Percentiles rank a stretch among this genome's conserved stretches.
Evolutionary conservation across 2,113 vertebrate genomes (phyloP).

Genomic region (Xerus inauris): DNA sequence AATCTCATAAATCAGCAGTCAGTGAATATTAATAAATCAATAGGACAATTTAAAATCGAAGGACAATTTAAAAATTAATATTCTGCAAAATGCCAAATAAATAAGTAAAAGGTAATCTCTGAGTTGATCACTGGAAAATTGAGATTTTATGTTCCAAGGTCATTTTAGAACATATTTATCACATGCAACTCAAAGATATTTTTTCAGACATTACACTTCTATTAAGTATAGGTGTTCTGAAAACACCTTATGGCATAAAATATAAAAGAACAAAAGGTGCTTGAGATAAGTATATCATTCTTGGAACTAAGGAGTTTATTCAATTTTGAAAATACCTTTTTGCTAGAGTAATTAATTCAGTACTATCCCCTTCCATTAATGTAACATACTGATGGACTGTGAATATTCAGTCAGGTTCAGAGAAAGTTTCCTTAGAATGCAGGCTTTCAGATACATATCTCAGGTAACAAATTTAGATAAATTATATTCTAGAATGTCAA

Average conservation of each 20-base stretch:
- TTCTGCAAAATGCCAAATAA: constrained; percentile 41
- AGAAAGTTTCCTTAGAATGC: not conserved
- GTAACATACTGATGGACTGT: not conserved
- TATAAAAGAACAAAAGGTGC: constrained; percentile 11
- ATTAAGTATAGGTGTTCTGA: not conserved
- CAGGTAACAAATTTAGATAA: not conserved
- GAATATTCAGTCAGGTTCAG: not conserved
- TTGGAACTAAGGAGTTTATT: constrained; percentile 5
- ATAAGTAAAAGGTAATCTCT: not conserved
- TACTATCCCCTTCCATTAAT: not conserved
- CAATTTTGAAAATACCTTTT: not conserved
- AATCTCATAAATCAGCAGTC: not conserved
- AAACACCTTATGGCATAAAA: not conserved
- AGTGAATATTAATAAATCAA: constrained; percentile 6
- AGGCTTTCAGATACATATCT: not conserved
- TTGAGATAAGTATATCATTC: not conserved
- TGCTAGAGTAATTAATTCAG: not conserved
- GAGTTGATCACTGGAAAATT: not conserved
- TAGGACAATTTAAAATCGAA: too few relatives aligned
- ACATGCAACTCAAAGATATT: not conserved
- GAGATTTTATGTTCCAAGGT: not conserved
- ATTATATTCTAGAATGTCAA: not conserved
- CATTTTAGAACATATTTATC: not conserved
- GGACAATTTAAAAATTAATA: constrained; percentile 55
- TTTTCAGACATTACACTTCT: not conserved